phyloP scores from a whole-genome alignment of 2,113 vertebrate genomes.

The Probosciger aterrimus region DNA sequence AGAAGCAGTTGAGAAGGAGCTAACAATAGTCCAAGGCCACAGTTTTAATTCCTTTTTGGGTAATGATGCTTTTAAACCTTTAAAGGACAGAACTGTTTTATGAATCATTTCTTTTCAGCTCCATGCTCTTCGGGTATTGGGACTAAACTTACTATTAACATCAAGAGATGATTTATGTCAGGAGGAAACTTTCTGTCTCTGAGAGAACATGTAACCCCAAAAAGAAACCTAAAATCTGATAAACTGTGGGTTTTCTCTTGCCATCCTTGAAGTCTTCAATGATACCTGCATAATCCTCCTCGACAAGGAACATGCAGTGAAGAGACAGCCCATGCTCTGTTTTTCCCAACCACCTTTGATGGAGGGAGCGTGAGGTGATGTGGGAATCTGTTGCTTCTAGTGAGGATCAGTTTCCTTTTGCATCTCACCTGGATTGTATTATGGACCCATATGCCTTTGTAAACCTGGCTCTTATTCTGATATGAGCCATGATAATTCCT shows the following conservation, averaged over 20 bases:
- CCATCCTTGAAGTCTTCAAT: not conserved
- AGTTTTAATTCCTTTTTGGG: not conserved
- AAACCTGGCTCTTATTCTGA: not conserved
- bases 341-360: not conserved
- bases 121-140: not conserved
- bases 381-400: not conserved
- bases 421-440: not conserved
- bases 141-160: not conserved
- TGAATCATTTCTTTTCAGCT: not conserved
- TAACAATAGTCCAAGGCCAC: fast-evolving
- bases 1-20: not conserved
- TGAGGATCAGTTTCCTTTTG: not conserved
- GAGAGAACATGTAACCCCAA: not conserved
- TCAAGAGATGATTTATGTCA: not conserved
- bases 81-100: not conserved
- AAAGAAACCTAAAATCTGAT: not conserved
- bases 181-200: not conserved
- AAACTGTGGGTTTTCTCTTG: fast-evolving
- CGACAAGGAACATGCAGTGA: no score
- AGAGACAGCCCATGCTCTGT: not conserved
- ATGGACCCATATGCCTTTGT: not conserved
- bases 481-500: not conserved
- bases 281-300: not conserved
- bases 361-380: not conserved
- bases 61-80: not conserved